Evolutionary conservation across 2,888 invertebrate genomes (phyloP), one percentile per base, ranked within the genome.

Genomic region (Onchidella celtica): DNA sequence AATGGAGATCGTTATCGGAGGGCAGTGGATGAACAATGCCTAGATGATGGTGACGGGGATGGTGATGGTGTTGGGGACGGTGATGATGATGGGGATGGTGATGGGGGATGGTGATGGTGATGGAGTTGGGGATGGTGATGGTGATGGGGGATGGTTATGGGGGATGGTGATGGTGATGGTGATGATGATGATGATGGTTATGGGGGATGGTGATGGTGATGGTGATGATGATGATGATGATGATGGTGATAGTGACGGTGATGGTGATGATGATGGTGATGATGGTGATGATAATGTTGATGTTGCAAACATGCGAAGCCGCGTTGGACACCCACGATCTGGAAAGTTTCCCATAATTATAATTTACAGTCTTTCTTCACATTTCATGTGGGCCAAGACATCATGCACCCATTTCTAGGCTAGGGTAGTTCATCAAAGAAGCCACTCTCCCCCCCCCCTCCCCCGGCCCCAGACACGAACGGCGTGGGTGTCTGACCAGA

Each of bases 241-340:
- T 66, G 66, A 66, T 68, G 68, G 36, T 68, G 68, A 68, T 68
- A 36, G 36, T 68, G 38, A 68, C 36, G 68, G 36, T 34, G 68
- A 68, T 68, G 38, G 36, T 68, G 68, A 68, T 68, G 68, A 68
- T 68, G 68, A 68, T 68, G 36, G 36, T 68, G 68, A 68, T 68
- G 68, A 68, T 34, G 68, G 36, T n/a, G 68, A 68, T 34, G 68
- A 68, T 34, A 36, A 68, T 68, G 68, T 34, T 68, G 68, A 68
- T 68, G 68, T 6, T 68, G 68, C 32, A 4, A 47, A 47, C 47
- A 47, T 11, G 6, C 47, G 6, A 17, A 17, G 47, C 17, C 17
- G 47, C 6, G 17, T 11, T 11, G 9, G 47, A 47, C 47, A 47
- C 47, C 9, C 6, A 47, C 17, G 47, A 47, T 47, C 6, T n/a